phyloP scores from a whole-genome alignment of 2,888 invertebrate genomes.

The Pseudococcus longispinus region DNA sequence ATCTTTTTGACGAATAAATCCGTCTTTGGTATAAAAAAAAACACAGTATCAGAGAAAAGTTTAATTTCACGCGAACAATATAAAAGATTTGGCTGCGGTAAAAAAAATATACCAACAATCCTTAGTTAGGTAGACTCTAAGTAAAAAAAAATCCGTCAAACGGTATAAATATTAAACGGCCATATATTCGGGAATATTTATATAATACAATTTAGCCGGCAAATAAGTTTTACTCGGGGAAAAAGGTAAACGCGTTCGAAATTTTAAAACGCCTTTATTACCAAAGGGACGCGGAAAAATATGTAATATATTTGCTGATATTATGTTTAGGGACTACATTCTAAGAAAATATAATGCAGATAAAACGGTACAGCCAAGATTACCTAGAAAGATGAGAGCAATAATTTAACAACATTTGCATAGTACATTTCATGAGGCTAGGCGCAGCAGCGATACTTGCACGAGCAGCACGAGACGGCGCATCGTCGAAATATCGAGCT shows the following conservation, averaged over 20 bases:
- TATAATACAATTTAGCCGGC: conserved; percentile 38
- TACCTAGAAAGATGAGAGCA: conserved; percentile 43
- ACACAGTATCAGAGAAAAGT: not conserved
- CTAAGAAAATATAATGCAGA: conserved; percentile 36
- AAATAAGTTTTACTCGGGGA: not conserved
- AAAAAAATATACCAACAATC: not conserved
- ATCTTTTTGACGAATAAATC: not conserved
- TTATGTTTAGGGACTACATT: conserved; percentile 37
- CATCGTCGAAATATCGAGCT: not conserved
- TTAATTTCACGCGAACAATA: not conserved
- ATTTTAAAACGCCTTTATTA: conserved; percentile 44
- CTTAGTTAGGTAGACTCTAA: not conserved
- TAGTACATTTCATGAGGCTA: conserved; percentile 37
- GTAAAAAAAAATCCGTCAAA: not conserved
- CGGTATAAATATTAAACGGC: conserved; percentile 23
- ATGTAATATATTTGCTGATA: conserved; percentile 40
- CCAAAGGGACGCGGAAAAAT: conserved; percentile 38
- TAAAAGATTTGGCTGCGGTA: not conserved
- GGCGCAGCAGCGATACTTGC: not conserved
- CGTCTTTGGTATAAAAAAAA: not conserved
- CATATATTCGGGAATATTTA: conserved; percentile 10
- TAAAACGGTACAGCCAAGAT: conserved; percentile 36
- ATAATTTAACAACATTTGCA: conserved; percentile 44
- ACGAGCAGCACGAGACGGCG: not conserved
- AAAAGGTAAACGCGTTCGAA: conserved; percentile 36